Evolutionary conservation across 2,888 invertebrate species (phyloP).

Genomic region (Lissonota sp.): DNA sequence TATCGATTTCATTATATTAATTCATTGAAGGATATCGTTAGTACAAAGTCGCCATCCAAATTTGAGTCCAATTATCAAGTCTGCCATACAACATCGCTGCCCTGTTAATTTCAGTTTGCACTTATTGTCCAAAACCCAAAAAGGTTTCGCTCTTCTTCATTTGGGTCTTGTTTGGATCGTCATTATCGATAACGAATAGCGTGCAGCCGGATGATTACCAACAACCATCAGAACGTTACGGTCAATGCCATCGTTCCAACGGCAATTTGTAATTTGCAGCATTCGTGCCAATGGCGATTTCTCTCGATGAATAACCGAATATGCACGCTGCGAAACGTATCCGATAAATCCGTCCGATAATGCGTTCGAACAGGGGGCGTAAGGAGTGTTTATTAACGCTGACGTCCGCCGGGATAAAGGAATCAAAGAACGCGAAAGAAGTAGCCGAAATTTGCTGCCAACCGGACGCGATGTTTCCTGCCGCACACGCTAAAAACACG

Average conservation of each 20-base stretch:
- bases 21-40: too few species aligned
- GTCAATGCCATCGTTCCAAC: neutral
- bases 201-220: conserved; percentile 4
- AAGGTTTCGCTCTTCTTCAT: conserved; percentile 1
- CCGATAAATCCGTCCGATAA: conserved; percentile 50
- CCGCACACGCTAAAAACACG: conserved; percentile 57
- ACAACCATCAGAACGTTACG: neutral
- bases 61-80: too few species aligned
- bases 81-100: too few species aligned
- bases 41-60: too few species aligned
- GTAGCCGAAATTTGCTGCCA: conserved; percentile 52
- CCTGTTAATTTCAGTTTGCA: neutral
- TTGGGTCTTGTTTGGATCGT: neutral
- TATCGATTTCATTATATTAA: too few species aligned
- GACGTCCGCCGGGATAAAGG: conserved; percentile 35
- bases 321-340: conserved; percentile 14
- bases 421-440: conserved; percentile 43
- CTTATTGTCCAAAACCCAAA: conserved; percentile 8
- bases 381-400: conserved; percentile 52
- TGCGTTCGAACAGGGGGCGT: conserved; percentile 24
- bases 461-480: conserved; percentile 65
- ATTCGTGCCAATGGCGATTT: too few species aligned
- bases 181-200: conserved; percentile 14
- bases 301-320: conserved; percentile 25
- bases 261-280: conserved; percentile 32